Evolutionary conservation across 2,888 invertebrate genomes (phyloP), one percentile per base, ranked within the genome.

Genomic region (Andrena minutula): DNA sequence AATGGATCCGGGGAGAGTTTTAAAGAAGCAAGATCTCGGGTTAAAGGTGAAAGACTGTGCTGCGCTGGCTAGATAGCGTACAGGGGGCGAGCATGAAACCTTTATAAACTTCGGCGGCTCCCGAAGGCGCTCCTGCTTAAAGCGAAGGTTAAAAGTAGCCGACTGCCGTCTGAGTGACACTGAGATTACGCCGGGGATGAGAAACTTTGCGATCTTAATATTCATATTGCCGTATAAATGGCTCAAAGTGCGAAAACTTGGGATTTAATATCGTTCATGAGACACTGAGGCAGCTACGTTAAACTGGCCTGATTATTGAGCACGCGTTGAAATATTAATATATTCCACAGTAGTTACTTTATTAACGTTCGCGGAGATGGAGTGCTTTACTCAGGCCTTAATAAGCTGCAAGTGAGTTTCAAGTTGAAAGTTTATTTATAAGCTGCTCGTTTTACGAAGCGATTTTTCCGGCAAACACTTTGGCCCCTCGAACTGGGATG

Each of bases 121-220:
- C 65, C 56, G 32, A 56, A 56, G 61, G 58, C 56, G 10, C 65
- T 75, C 20, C 23, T 23, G 35, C 51, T 32, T 28, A 47, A 61
- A 84, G 78, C 77, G 78, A 71, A 73, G 81, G 81, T 78, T 74
- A 73, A 81, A 70, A 68, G 66, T 58, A 47, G 63, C 53, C 47
- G 71, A 75, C 70, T 63, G 35, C 30, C 70, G 7, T 30, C 64
- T 51, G 60, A 66, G 73, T 63, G 76, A 75, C 85, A 65, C 51
- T 58, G 63, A 65, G 73, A 85, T 80, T 72, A 83, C 58, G 41
- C 41, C 41, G 8, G 20, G 16, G 26, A 23, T 63, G 58, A 41
- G 51, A 63, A 85, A 86, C 58, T 79, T 79, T 69, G 41, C 51
- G 23, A 49, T 26, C 35, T 75, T 75, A 77, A 77, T 69, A 77